Percentiles rank a stretch among this genome's conserved stretches.
Evolutionary conservation across 2,888 invertebrate species (phyloP).

Genomic region (Lathronympha strigana): DNA sequence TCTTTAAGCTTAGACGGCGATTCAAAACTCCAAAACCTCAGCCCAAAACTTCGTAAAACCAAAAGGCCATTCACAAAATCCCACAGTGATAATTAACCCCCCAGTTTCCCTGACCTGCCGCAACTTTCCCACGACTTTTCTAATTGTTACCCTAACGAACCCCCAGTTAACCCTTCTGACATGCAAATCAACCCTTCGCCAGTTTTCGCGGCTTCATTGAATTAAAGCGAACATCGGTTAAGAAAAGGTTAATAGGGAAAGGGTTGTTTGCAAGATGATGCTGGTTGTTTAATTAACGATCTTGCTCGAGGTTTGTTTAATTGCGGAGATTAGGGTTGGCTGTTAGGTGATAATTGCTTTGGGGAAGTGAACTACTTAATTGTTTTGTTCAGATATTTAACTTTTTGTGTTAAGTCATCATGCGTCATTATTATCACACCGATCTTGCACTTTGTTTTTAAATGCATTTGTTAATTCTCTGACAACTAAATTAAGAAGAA

Average conservation of each 20-base stretch:
- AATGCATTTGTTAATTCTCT: not conserved
- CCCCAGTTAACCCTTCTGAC: constrained; percentile 80
- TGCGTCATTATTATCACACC: not conserved
- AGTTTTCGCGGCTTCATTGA: constrained; percentile 81
- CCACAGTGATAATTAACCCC: constrained; percentile 28
- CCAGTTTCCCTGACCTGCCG: constrained; percentile 69
- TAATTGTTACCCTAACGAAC: constrained; percentile 82
- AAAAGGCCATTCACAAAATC: not conserved
- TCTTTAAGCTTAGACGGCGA: not conserved
- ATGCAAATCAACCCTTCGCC: constrained; percentile 83
- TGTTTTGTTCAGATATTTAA: constrained; percentile 1
- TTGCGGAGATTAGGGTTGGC: constrained; percentile 62
- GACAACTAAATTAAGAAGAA: no score
- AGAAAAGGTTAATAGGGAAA: constrained; percentile 61
- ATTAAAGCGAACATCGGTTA: constrained; percentile 70
- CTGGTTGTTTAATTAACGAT: constrained; percentile 76
- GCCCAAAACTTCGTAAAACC: not conserved
- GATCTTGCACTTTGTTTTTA: not conserved
- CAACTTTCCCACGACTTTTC: constrained; percentile 79
- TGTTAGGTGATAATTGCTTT: constrained; percentile 45
- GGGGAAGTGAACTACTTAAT: constrained; percentile 17
- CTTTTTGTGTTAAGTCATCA: not conserved
- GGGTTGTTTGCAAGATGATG: constrained; percentile 79
- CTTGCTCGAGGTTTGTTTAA: constrained; percentile 70
- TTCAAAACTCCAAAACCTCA: not conserved